Percentiles rank a stretch among this genome's conserved stretches.
Evolutionary conservation across 2,888 invertebrate genomes (phyloP).

Genomic region (Blastobasis adustella): DNA sequence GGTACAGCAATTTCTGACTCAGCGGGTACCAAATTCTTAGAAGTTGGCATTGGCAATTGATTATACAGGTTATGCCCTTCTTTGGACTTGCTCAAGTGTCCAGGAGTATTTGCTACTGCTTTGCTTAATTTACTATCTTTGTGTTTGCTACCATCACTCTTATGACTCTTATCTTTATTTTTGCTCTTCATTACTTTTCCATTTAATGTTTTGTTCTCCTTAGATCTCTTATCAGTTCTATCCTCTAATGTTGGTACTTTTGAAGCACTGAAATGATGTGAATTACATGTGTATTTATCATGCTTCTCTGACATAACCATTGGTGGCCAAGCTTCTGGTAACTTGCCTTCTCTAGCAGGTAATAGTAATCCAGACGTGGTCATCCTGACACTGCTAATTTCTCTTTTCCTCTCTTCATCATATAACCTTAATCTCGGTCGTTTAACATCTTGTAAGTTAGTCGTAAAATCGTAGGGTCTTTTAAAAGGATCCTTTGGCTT

Average conservation of each 20-base stretch:
- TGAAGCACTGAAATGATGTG: conserved; percentile 58
- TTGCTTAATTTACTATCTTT: conserved; percentile 68
- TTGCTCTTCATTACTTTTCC: conserved; percentile 71
- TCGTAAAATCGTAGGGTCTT: conserved; percentile 77
- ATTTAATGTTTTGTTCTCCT: conserved; percentile 69
- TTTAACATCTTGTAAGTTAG: conserved; percentile 77
- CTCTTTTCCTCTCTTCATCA: conserved; percentile 86
- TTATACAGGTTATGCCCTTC: conserved; percentile 55
- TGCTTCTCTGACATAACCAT: conserved; percentile 70
- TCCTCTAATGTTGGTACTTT: conserved; percentile 61
- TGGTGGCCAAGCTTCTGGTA: conserved; percentile 90
- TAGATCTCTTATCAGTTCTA: conserved; percentile 61
- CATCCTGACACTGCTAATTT: conserved; percentile 97
- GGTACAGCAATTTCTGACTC: conserved; percentile 66
- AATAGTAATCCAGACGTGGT: conserved; percentile 93
- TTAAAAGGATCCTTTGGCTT: conserved; percentile 77
- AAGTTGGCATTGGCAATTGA: conserved; percentile 51
- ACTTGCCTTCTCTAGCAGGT: conserved; percentile 91
- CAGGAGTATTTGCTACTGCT: conserved; percentile 41
- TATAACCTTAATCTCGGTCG: conserved; percentile 74
- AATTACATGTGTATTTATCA: conserved; percentile 70
- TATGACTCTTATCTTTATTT: conserved; percentile 70
- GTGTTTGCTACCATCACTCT: conserved; percentile 68
- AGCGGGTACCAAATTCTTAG: conserved; percentile 27
- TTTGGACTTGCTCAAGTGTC: conserved; percentile 52